Evolutionary conservation across 2,888 invertebrate genomes (phyloP).

Genomic region (Plebejus anna): DNA sequence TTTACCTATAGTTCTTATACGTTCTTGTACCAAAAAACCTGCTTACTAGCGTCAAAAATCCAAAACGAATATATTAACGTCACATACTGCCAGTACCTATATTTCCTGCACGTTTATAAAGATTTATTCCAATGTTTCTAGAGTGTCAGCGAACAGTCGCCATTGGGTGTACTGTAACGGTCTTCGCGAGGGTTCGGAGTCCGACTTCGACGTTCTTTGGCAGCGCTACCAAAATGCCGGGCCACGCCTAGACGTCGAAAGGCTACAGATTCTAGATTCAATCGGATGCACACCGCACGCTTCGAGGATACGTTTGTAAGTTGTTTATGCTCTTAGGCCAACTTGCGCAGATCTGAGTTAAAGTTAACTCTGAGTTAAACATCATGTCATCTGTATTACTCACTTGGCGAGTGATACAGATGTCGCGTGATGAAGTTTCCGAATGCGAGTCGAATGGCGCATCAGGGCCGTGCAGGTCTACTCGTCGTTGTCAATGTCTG

Average conservation of each 20-base stretch:
- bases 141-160: constrained; percentile 75
- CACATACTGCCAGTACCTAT: too few relatives aligned
- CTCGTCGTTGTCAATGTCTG: too few relatives aligned
- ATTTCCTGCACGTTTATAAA: neutral
- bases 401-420: too few relatives aligned
- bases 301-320: constrained; percentile 62
- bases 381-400: too few relatives aligned
- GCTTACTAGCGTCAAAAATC: neutral
- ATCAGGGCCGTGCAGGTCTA: too few relatives aligned
- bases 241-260: constrained; percentile 83
- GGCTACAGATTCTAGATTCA: constrained; percentile 81
- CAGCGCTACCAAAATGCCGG: constrained; percentile 77
- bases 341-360: too few relatives aligned
- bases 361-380: too few relatives aligned
- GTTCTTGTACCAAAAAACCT: too few relatives aligned
- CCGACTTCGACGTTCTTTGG: constrained; percentile 84
- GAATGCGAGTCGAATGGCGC: too few relatives aligned
- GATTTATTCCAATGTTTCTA: constrained; percentile 37
- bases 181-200: constrained; percentile 80
- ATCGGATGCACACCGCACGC: constrained; percentile 83
- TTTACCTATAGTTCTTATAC: too few relatives aligned
- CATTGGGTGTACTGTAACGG: constrained; percentile 87
- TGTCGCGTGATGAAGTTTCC: too few relatives aligned
- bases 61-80: neutral
- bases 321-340: neutral